Evolutionary conservation across 2,888 invertebrate genomes (phyloP).

Genomic region (Dynastes hyllus): DNA sequence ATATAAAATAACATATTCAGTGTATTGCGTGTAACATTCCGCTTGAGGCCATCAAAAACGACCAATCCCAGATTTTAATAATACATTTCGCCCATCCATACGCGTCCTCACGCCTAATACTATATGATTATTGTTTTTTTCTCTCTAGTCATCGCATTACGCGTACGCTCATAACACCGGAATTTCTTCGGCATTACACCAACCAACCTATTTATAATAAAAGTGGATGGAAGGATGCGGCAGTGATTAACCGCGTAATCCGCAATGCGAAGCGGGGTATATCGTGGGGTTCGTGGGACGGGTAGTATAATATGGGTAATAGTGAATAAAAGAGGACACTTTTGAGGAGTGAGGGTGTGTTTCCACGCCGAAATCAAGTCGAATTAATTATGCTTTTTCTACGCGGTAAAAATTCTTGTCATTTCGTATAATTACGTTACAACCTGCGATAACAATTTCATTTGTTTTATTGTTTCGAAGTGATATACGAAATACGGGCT

Average conservation of each 20-base stretch:
- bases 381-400: slow-evolving; percentile 39
- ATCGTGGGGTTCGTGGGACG: neutral
- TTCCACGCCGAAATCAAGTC: slow-evolving; percentile 26
- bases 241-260: slow-evolving; percentile 35
- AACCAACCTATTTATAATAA: slow-evolving; percentile 59
- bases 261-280: slow-evolving; percentile 56
- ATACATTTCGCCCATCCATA: slow-evolving; percentile 14
- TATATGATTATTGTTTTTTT: slow-evolving; percentile 28
- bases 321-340: slow-evolving; percentile 30
- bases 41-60: slow-evolving; percentile 2
- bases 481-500: neutral
- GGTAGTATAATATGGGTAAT: slow-evolving; percentile 5
- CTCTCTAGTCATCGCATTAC: slow-evolving; percentile 50
- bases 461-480: slow-evolving; percentile 39
- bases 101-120: neutral
- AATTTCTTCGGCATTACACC: slow-evolving; percentile 34
- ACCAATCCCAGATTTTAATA: slow-evolving; percentile 34
- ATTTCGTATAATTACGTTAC: slow-evolving; percentile 37
- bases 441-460: slow-evolving; percentile 45
- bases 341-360: slow-evolving; percentile 24
- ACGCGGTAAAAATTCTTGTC: slow-evolving; percentile 43
- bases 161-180: slow-evolving; percentile 49
- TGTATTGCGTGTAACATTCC: slow-evolving; percentile 8
- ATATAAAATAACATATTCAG: neutral
- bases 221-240: slow-evolving; percentile 63